Conservation (phyloP, 2,797 vertebrate species). For the Mus caroli region DNA sequence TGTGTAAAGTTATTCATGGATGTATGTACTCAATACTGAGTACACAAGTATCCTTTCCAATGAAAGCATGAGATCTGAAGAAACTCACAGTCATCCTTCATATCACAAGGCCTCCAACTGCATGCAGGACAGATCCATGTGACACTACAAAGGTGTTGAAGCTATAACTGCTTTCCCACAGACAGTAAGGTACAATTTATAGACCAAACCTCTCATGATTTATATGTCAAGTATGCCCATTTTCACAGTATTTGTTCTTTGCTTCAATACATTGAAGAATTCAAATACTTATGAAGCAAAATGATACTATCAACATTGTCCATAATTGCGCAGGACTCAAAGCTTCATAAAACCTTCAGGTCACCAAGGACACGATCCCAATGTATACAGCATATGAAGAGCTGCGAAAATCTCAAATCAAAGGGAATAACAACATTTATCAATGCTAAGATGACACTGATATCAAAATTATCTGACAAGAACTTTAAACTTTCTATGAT, state of each 20-base stretch:
- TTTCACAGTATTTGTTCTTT: slow-evolving; percentile 5
- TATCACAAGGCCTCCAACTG: not conserved
- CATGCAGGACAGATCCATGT: not conserved
- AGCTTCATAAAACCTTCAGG: slow-evolving; percentile 6
- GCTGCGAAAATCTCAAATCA: not conserved
- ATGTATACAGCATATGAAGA: not conserved
- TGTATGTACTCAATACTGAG: not conserved
- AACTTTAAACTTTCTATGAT: slow-evolving; percentile 29
- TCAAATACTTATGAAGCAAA: slow-evolving; percentile 8
- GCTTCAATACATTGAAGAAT: not conserved
- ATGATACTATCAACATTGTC: not conserved
- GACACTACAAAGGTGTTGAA: not conserved
- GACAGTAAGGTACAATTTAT: not conserved
- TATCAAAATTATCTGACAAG: slow-evolving; percentile 27
- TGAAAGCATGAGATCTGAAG: not conserved
- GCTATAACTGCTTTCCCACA: not conserved
- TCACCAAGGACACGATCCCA: not conserved
- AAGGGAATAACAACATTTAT: not conserved
- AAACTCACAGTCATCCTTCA: not conserved
- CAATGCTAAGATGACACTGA: not conserved
- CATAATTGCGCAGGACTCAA: not conserved
- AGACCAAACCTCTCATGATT: not conserved
- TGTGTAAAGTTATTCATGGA: not conserved
- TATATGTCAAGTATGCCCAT: not conserved
- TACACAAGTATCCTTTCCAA: not conserved